Conservation (phyloP, 1,140 invertebrate species). For the Pogonognathellus flavescens region DNA sequence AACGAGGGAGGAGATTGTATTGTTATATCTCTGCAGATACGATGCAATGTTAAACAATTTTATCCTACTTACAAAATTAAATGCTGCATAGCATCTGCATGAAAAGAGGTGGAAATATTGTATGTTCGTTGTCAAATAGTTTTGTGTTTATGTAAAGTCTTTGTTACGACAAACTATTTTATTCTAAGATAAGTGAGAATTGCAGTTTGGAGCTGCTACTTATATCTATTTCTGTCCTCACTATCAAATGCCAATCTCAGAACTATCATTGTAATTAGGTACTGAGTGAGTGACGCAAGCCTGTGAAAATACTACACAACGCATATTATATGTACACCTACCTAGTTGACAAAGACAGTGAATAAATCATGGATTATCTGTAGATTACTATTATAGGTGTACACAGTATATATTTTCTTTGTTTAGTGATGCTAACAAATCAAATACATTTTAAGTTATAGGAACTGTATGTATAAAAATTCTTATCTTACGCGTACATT, state of each 20-base stretch:
- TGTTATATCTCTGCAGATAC: neutral
- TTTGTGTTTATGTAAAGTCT: neutral
- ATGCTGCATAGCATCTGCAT: neutral
- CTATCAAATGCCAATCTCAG: slow-evolving; percentile 19
- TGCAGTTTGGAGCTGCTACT: neutral
- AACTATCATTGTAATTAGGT: neutral
- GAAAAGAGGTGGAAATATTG: neutral
- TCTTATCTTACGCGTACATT: neutral
- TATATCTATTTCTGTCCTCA: slow-evolving; percentile 14
- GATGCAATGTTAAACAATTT: neutral
- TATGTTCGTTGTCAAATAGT: neutral
- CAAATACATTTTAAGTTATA: neutral
- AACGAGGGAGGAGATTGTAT: slow-evolving; percentile 17
- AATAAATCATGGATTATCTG: slow-evolving; percentile 9
- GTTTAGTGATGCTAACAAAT: neutral
- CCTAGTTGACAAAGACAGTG: slow-evolving; percentile 11
- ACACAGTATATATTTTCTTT: neutral
- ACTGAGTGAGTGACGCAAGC: neutral
- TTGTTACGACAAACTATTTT: neutral
- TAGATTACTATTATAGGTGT: neutral
- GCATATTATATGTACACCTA: neutral
- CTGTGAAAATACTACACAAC: neutral
- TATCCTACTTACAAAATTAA: neutral
- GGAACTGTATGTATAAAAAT: neutral
- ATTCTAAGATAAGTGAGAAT: slow-evolving; percentile 3